phyloP scores from a whole-genome alignment of 2,888 invertebrate genomes.

The Dendrolimus pini region DNA sequence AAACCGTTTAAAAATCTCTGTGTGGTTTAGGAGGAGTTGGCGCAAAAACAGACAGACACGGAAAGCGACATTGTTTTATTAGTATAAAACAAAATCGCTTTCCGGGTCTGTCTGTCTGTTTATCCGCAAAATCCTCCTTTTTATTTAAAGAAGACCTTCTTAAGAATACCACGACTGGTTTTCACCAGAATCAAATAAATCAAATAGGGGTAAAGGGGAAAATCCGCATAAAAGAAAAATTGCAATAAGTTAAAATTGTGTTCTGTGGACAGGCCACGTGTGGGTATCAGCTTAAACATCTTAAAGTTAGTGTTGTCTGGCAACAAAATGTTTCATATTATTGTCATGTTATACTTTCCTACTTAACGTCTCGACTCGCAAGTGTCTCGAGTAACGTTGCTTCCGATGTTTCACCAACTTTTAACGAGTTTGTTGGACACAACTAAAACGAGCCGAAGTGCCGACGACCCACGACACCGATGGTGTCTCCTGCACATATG shows the following conservation, averaged over 20 bases:
- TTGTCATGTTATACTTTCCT: slow-evolving; percentile 61
- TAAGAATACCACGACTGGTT: no score
- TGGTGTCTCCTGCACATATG: slow-evolving; percentile 34
- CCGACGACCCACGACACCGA: slow-evolving; percentile 35
- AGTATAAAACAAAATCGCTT: no score
- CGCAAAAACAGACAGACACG: no score
- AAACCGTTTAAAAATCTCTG: no score
- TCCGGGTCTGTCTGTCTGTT: no score
- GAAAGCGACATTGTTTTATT: no score
- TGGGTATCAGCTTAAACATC: slow-evolving; percentile 47
- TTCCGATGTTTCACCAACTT: slow-evolving; percentile 70
- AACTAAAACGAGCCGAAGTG: slow-evolving; percentile 35
- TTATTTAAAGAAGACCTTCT: no score
- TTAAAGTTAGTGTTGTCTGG: slow-evolving; percentile 41
- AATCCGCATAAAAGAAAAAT: neutral
- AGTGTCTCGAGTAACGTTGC: slow-evolving; percentile 61
- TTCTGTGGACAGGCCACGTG: slow-evolving; percentile 20
- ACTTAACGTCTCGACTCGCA: slow-evolving; percentile 65
- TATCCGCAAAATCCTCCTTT: no score
- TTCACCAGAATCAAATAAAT: no score
- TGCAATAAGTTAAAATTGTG: slow-evolving; percentile 23
- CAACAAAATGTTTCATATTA: slow-evolving; percentile 27
- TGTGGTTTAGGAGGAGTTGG: no score
- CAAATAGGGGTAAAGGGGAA: no score
- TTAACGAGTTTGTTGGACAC: slow-evolving; percentile 75